Conservation (phyloP, 2,888 invertebrate genomes). For the Napeogenes inachia region DNA sequence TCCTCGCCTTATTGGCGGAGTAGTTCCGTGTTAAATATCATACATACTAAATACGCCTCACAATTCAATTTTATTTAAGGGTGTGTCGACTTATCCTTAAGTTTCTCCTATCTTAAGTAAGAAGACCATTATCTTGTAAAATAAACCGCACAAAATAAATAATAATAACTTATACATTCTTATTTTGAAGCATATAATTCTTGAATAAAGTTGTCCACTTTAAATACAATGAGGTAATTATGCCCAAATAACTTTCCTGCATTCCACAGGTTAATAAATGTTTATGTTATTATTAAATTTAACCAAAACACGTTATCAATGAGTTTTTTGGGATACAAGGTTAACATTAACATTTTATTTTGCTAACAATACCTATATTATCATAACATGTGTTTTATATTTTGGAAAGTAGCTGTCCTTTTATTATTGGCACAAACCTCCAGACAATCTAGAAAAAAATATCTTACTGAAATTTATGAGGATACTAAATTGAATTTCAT, state of each 20-base stretch:
- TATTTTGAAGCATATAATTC: not conserved
- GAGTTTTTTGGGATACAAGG: not conserved
- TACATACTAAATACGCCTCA: too few species aligned
- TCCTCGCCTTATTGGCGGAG: too few species aligned
- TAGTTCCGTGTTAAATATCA: too few species aligned
- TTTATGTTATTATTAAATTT: constrained; percentile 4
- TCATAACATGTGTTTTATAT: not conserved
- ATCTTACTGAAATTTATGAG: too few species aligned
- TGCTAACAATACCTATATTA: not conserved
- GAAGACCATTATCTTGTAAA: too few species aligned
- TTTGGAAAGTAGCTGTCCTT: not conserved
- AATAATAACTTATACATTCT: too few species aligned
- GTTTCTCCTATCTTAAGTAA: too few species aligned
- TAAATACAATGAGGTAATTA: not conserved
- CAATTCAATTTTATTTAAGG: too few species aligned
- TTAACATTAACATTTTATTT: not conserved
- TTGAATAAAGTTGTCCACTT: not conserved
- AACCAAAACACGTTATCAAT: not conserved
- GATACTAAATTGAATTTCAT: too few species aligned
- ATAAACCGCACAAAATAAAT: too few species aligned
- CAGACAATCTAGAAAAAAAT: not conserved
- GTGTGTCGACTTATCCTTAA: too few species aligned
- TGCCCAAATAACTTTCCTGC: not conserved
- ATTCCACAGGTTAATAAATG: not conserved
- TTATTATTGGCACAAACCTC: not conserved